phyloP scores from a whole-genome alignment of 2,113 vertebrate species.

The Sylvietta virens region DNA sequence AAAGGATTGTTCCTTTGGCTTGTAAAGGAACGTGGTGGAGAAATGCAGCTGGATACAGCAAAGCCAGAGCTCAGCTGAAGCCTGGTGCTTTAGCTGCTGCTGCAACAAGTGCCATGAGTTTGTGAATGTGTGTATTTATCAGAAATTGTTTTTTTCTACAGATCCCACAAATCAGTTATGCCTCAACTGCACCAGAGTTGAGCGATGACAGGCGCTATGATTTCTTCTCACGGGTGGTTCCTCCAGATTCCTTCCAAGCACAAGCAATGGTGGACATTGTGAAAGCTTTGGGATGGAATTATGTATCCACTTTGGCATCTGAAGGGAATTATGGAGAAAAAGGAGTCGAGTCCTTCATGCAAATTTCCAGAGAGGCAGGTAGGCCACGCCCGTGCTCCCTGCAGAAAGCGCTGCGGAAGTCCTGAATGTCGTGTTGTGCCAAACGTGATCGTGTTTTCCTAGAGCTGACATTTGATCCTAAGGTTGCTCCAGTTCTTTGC shows the following conservation, averaged over 20 bases:
- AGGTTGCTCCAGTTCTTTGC: background rate
- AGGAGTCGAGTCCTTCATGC: slow-evolving; percentile 95
- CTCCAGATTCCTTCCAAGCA: slow-evolving; percentile 97
- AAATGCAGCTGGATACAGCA: background rate
- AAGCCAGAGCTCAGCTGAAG: background rate
- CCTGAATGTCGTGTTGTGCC: background rate
- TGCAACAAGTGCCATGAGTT: background rate
- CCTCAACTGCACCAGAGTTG: slow-evolving; percentile 94
- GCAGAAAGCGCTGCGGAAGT: background rate
- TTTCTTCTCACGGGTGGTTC: slow-evolving; percentile 98
- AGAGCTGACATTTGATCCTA: background rate
- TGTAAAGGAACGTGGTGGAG: background rate
- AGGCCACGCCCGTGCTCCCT: slow-evolving; percentile 47
- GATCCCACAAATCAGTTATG: slow-evolving; percentile 99
- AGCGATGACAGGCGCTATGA: slow-evolving; percentile 96
- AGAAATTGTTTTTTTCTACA: slow-evolving; percentile 69
- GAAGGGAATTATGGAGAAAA: slow-evolving; percentile 98
- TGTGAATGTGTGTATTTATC: slow-evolving; percentile 54
- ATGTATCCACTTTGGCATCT: slow-evolving; percentile 95
- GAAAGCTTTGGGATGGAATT: slow-evolving; percentile 92
- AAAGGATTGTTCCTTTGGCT: background rate
- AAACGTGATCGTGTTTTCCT: background rate
- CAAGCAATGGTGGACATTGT: slow-evolving; percentile 99
- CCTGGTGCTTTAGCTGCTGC: background rate
- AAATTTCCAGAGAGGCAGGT: slow-evolving; percentile 98